phyloP scores from a whole-genome alignment of 1,140 invertebrate species.

The Zaprionus lachaisei region DNA sequence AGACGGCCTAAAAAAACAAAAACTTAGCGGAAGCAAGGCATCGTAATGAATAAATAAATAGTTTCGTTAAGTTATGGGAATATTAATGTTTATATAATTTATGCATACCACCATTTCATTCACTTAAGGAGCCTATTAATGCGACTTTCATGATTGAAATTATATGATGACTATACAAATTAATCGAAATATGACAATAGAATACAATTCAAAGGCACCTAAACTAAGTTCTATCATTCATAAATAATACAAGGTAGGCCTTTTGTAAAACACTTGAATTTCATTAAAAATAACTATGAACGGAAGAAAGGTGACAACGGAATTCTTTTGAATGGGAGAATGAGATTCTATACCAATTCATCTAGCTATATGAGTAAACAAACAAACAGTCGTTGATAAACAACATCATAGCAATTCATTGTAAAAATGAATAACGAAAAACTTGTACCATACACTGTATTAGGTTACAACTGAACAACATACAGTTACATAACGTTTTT shows the following conservation, averaged over 20 bases:
- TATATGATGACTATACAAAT: neutral
- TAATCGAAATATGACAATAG: neutral
- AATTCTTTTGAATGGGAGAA: neutral
- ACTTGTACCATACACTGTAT: too few relatives aligned
- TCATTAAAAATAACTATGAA: neutral
- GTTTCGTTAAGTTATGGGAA: neutral
- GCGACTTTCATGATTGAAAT: neutral
- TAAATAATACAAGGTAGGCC: neutral
- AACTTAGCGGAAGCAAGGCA: slow-evolving; percentile 8
- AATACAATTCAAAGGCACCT: neutral
- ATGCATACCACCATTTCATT: neutral
- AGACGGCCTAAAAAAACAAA: slow-evolving; percentile 26
- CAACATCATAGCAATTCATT: too few relatives aligned
- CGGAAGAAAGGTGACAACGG: too few relatives aligned
- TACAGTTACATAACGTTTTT: too few relatives aligned
- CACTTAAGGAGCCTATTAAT: neutral
- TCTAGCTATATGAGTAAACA: too few relatives aligned
- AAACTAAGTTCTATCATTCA: neutral
- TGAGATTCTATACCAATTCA: neutral
- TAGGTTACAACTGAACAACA: too few relatives aligned
- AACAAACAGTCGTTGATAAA: too few relatives aligned
- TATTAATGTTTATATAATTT: slow-evolving; percentile 1
- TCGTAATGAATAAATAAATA: slow-evolving; percentile 1
- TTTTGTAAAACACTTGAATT: neutral
- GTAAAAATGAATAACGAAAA: too few relatives aligned